Evolutionary conservation across 2,888 invertebrate species (phyloP).

Genomic region (Artemia sinica): DNA sequence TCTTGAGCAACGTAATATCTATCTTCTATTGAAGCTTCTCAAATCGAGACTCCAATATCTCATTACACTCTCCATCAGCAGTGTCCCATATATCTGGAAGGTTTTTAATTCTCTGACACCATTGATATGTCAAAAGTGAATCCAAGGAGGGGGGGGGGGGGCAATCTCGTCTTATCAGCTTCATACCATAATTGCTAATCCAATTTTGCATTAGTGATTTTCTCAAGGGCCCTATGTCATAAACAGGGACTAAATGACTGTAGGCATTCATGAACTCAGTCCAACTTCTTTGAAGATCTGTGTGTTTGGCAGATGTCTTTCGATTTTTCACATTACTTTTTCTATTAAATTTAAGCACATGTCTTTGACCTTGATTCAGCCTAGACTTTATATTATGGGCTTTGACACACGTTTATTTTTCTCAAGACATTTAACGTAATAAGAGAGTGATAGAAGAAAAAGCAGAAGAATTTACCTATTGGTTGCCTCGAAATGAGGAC

Average conservation of each 20-base stretch:
- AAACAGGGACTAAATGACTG: constrained; percentile 94
- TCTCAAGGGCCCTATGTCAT: constrained; percentile 98
- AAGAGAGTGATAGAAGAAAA: too few species aligned
- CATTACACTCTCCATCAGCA: constrained; percentile 94
- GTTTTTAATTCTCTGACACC: constrained; percentile 68
- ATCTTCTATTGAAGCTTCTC: constrained; percentile 99
- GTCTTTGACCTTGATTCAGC: constrained; percentile 93
- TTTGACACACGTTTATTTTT: constrained; percentile 31
- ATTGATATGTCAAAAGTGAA: too few species aligned
- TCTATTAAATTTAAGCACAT: constrained; percentile 96
- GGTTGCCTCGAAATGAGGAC: too few species aligned
- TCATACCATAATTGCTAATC: constrained; percentile 99
- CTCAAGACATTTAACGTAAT: too few species aligned
- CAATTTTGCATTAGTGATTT: constrained; percentile 97
- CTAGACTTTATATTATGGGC: constrained; percentile 94
- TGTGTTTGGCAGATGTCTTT: constrained; percentile 94
- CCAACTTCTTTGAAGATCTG: too few species aligned
- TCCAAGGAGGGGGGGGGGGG: too few species aligned
- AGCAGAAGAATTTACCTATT: too few species aligned
- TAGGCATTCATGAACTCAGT: too few species aligned
- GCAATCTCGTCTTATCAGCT: constrained; percentile 85
- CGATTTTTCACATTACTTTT: constrained; percentile 94
- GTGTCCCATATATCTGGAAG: constrained; percentile 98
- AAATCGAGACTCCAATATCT: constrained; percentile 84
- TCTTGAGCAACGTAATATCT: constrained; percentile 88